A percentile compares a stretch with the other conserved stretches of the same genome.
These are phyloP conservation scores for Hydraecia micacea DNA, from an alignment of 2,888 invertebrate genomes.

Conservation along the genomic window DNA sequence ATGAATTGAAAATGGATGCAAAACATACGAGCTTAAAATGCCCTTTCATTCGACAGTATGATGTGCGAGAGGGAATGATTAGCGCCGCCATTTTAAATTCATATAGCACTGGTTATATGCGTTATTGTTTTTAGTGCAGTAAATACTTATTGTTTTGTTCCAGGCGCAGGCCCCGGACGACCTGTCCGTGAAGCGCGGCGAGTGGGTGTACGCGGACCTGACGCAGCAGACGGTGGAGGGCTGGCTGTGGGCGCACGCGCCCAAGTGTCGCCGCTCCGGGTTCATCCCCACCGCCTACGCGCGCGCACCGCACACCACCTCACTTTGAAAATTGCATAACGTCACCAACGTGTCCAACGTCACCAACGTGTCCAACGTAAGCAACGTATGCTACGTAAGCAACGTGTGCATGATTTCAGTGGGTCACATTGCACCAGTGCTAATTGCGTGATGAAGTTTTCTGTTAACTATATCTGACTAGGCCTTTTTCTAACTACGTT, in stretches of 20 bases:
- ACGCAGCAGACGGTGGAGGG: slow-evolving; percentile 98
- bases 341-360: neutral
- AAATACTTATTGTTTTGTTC: too few relatives aligned
- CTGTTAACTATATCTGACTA: slow-evolving; percentile 4
- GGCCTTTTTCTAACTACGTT: neutral
- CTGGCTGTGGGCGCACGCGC: slow-evolving; percentile 98
- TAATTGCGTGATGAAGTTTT: slow-evolving; percentile 26
- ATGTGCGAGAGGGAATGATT: too few relatives aligned
- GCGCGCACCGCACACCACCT: slow-evolving; percentile 97
- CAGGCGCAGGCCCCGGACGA: slow-evolving; percentile 98
- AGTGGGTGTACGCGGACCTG: slow-evolving; percentile 98
- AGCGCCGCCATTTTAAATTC: too few relatives aligned
- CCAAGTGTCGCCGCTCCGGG: slow-evolving; percentile 97
- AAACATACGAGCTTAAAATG: too few relatives aligned
- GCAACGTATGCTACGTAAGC: neutral
- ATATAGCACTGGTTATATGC: too few relatives aligned
- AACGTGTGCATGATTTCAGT: neutral
- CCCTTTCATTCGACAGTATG: too few relatives aligned
- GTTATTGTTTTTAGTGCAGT: too few relatives aligned
- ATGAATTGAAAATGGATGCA: too few relatives aligned
- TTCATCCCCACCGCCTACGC: slow-evolving; percentile 99
- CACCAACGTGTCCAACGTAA: neutral
- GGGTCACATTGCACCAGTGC: neutral
- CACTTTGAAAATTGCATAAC: slow-evolving; percentile 90
- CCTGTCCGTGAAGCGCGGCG: slow-evolving; percentile 96